These are phyloP conservation scores for Chionoecetes opilio DNA, from an alignment of 1,140 invertebrate species.

Conservation along the genomic window DNA sequence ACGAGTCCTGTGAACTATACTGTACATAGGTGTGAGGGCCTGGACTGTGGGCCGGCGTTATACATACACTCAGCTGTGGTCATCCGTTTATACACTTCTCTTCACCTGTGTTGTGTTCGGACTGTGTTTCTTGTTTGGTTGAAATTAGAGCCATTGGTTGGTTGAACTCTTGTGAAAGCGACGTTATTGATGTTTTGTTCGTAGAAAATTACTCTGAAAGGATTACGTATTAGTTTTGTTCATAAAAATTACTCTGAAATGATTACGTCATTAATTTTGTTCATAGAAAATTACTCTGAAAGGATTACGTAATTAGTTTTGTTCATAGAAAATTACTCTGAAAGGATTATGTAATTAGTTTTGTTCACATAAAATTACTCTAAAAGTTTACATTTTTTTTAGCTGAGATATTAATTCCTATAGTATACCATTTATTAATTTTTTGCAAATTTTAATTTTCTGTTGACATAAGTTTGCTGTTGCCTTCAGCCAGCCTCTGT, in stretches of 20 bases:
- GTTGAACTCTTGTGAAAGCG: background rate
- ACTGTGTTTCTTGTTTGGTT: background rate
- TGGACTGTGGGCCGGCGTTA: constrained; percentile 73
- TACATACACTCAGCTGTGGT: constrained; percentile 35
- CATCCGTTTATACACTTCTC: background rate
- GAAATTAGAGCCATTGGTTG: background rate
- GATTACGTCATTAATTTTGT: background rate
- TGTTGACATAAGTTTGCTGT: constrained; percentile 2
- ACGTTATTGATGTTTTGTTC: background rate
- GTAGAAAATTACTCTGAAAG: background rate
- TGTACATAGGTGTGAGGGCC: constrained; percentile 51
- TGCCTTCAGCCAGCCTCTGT: constrained; percentile 55
- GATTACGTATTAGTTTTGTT: no score
- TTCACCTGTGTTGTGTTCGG: background rate
- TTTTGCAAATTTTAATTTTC: background rate
- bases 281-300: background rate
- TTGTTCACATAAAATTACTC: no score
- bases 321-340: background rate
- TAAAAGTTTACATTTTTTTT: no score
- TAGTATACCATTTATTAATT: background rate
- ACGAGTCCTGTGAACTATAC: constrained; percentile 34
- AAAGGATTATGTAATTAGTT: background rate
- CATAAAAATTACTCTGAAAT: no score
- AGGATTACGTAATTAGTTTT: background rate
- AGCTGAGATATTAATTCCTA: background rate